Conservation (phyloP, 1,140 invertebrate genomes). For the Drosophila sechellia region DNA sequence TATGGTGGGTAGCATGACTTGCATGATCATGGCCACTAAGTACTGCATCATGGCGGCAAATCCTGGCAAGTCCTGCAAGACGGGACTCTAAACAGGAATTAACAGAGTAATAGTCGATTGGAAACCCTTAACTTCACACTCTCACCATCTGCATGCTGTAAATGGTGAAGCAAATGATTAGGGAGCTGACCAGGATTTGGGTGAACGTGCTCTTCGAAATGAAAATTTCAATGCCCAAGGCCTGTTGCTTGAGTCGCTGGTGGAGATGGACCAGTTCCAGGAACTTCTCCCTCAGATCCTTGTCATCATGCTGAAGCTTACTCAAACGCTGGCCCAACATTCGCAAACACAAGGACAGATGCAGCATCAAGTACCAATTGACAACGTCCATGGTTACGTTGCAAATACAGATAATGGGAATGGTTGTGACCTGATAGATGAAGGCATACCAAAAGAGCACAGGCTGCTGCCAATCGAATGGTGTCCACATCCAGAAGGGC, state of each 20-base stretch:
- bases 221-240: slow-evolving; percentile 24
- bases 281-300: slow-evolving; percentile 13
- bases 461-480: slow-evolving; percentile 55
- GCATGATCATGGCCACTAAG: slow-evolving; percentile 48
- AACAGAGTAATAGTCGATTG: neutral
- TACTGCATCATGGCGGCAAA: slow-evolving; percentile 57
- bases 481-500: slow-evolving; percentile 60
- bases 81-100: slow-evolving; percentile 26
- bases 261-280: slow-evolving; percentile 39
- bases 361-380: slow-evolving; percentile 64
- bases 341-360: slow-evolving; percentile 53
- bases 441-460: slow-evolving; percentile 50
- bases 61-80: slow-evolving; percentile 14
- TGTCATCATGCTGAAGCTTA: neutral
- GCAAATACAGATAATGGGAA: slow-evolving; percentile 34
- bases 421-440: slow-evolving; percentile 34
- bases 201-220: slow-evolving; percentile 57
- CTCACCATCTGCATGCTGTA: slow-evolving; percentile 64
- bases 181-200: slow-evolving; percentile 63
- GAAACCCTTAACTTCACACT: neutral
- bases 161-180: slow-evolving; percentile 61
- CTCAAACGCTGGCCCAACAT: slow-evolving; percentile 55
- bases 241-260: slow-evolving; percentile 29
- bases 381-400: slow-evolving; percentile 51
- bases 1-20: slow-evolving; percentile 66